Evolutionary conservation across 2,113 vertebrate genomes (phyloP).

Genomic region (Leptobrachium ailaonicum): DNA sequence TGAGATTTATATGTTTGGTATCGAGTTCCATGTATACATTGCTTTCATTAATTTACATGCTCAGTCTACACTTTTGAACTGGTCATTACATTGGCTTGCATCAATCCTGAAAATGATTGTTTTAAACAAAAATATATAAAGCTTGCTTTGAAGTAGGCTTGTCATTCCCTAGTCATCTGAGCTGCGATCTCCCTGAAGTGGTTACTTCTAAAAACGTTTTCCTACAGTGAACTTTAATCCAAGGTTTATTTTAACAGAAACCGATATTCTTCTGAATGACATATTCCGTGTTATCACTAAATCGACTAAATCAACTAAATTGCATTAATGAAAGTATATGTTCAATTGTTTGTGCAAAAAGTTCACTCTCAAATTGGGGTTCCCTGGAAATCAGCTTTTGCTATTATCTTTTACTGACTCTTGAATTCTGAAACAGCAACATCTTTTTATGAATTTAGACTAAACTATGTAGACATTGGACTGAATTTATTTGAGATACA

Average conservation of each 20-base stretch:
- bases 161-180: slow-evolving; percentile 38
- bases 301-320: not conserved
- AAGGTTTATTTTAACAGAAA: not conserved
- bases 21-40: slow-evolving; percentile 22
- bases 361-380: not conserved
- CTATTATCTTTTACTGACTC: slow-evolving; percentile 50
- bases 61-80: slow-evolving; percentile 39
- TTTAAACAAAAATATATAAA: slow-evolving; percentile 10
- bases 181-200: slow-evolving; percentile 27
- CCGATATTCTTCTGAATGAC: slow-evolving; percentile 3
- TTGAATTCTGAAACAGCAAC: slow-evolving; percentile 10
- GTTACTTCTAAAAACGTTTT: slow-evolving; percentile 6
- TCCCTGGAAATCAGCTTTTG: slow-evolving; percentile 37
- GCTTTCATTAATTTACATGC: slow-evolving; percentile 22
- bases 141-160: slow-evolving; percentile 28
- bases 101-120: slow-evolving; percentile 30
- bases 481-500: slow-evolving; percentile 51
- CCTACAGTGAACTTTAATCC: not conserved
- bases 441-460: slow-evolving; percentile 41
- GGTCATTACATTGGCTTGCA: slow-evolving; percentile 19
- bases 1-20: slow-evolving; percentile 13
- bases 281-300: not conserved
- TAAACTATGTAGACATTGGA: slow-evolving; percentile 18
- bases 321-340: not conserved
- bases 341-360: slow-evolving; percentile 19